These are phyloP conservation scores for Pluvianellus socialis DNA, from an alignment of 2,113 vertebrate species.

Conservation along the genomic window DNA sequence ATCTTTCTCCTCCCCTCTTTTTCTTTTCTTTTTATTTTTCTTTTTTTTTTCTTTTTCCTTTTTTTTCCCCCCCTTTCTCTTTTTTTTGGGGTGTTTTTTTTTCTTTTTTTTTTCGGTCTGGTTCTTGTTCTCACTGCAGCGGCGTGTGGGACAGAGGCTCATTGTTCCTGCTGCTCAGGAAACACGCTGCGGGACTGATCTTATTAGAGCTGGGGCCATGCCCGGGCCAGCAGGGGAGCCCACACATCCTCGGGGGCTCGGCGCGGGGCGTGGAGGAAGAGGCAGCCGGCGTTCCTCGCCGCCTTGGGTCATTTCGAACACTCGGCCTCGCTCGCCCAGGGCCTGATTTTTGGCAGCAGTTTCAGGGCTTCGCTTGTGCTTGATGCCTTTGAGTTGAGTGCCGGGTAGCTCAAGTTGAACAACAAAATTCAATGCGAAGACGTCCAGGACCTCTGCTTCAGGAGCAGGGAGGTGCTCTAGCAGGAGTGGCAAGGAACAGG, in stretches of 20 bases:
- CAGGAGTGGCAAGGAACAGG: neutral
- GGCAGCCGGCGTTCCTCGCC: accelerated
- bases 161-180: conserved; percentile 44
- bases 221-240: neutral
- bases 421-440: neutral
- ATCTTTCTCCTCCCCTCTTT: neutral
- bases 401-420: neutral
- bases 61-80: too few species aligned
- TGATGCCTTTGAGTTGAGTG: accelerated
- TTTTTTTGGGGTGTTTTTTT: neutral
- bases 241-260: neutral
- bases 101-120: neutral
- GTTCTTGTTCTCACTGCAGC: neutral
- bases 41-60: too few species aligned
- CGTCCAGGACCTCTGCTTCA: neutral
- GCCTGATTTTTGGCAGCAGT: neutral
- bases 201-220: neutral
- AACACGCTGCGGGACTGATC: conserved; percentile 1
- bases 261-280: neutral
- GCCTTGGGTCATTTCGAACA: accelerated
- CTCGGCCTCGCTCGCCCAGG: neutral
- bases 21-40: too few species aligned
- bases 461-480: neutral
- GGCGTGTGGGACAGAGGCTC: conserved; percentile 31
- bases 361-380: neutral